Percentiles rank a stretch among this genome's conserved stretches.
phyloP scores from a whole-genome alignment of 2,113 vertebrate species.

The Felis chaus region DNA sequence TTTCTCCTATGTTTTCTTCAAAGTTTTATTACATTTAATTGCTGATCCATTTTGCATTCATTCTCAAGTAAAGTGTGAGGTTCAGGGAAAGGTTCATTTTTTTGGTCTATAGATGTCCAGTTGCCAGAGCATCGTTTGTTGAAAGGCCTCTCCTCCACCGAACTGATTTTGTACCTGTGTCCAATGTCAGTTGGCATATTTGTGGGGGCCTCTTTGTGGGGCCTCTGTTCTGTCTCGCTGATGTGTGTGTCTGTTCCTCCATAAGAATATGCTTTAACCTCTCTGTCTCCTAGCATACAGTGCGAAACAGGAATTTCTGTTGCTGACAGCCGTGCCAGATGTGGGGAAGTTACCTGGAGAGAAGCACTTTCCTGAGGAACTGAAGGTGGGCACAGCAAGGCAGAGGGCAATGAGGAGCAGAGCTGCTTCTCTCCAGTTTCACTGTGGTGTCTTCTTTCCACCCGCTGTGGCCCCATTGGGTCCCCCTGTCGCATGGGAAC shows the following conservation, averaged over 20 bases:
- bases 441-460: neutral
- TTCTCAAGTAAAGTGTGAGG: neutral
- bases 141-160: neutral
- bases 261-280: neutral
- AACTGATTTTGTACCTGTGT: neutral
- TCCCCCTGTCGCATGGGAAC: rapidly evolving
- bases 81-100: neutral
- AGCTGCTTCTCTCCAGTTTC: neutral
- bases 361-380: conserved; percentile 80
- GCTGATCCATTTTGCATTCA: neutral
- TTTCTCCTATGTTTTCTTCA: neutral
- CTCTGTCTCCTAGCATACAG: conserved; percentile 87
- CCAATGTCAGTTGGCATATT: rapidly evolving
- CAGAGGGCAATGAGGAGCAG: neutral
- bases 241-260: neutral
- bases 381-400: conserved; percentile 84
- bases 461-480: neutral
- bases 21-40: neutral
- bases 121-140: neutral
- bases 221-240: neutral
- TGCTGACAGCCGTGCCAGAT: conserved; percentile 84
- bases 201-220: neutral
- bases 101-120: rapidly evolving
- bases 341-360: conserved; percentile 80
- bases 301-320: conserved; percentile 85